Evolutionary conservation across 1,140 invertebrate species (phyloP).

Genomic region (Leptopilina clavipes): DNA sequence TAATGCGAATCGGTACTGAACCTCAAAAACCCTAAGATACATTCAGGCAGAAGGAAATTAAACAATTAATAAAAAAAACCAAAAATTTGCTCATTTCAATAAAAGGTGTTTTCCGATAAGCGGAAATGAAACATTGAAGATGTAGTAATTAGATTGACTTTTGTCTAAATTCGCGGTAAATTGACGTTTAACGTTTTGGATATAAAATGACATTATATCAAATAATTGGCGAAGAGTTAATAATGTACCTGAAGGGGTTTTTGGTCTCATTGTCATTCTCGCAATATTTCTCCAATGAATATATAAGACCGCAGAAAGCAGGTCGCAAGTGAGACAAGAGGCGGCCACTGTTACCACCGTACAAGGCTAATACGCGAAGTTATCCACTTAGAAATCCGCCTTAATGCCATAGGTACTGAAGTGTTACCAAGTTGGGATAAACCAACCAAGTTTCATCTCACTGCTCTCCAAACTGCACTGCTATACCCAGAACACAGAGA

Average conservation of each 20-base stretch:
- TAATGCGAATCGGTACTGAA: constrained; percentile 25
- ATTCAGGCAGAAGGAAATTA: no score
- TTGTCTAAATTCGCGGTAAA: no score
- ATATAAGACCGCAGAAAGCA: constrained; percentile 31
- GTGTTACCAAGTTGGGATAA: constrained; percentile 65
- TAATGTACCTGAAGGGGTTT: not conserved
- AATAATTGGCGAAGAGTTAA: not conserved
- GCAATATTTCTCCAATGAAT: constrained; percentile 23
- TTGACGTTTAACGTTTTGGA: no score
- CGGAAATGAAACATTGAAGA: no score
- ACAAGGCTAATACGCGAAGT: constrained; percentile 66
- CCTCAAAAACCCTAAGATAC: no score
- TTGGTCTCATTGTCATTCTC: constrained; percentile 22
- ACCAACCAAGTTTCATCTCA: constrained; percentile 61
- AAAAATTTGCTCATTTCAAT: no score
- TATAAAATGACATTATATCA: no score
- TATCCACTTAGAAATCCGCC: constrained; percentile 70
- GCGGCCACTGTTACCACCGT: constrained; percentile 46
- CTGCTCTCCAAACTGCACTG: constrained; percentile 46
- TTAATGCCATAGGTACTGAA: constrained; percentile 56
- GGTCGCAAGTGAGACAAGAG: constrained; percentile 45
- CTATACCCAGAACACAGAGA: constrained; percentile 40
- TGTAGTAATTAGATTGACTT: no score
- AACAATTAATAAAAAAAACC: no score
- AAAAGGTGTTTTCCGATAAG: no score